A percentile compares a stretch with the other conserved stretches of the same genome.
Conservation (phyloP, 2,888 invertebrate species). For the Caenorhabditis macrosperma region DNA sequence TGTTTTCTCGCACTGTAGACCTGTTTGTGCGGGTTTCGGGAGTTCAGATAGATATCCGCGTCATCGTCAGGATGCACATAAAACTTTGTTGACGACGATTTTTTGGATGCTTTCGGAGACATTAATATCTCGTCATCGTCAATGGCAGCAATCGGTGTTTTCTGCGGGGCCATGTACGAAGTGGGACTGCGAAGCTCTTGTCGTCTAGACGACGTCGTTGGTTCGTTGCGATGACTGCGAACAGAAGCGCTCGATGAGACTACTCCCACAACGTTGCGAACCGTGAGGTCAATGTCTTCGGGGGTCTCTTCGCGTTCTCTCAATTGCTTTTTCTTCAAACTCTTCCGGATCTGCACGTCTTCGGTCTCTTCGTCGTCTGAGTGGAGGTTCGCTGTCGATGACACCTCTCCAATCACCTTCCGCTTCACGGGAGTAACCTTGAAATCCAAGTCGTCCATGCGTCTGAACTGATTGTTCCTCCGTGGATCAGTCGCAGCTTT, state of each 20-base stretch:
- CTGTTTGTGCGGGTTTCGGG: too few species aligned
- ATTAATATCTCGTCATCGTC: not conserved
- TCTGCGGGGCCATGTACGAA: not conserved
- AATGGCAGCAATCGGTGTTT: too few species aligned
- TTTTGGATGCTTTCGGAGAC: not conserved
- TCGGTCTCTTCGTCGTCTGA: not conserved
- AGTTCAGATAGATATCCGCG: not conserved
- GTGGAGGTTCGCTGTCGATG: not conserved
- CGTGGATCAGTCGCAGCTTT: not conserved
- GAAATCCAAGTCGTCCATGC: not conserved
- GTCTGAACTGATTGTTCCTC: not conserved
- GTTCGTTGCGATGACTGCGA: not conserved
- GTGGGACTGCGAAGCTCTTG: not conserved
- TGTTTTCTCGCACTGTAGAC: not conserved
- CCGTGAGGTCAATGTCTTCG: not conserved
- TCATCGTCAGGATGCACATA: not conserved
- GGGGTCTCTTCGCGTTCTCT: not conserved
- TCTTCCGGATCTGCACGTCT: not conserved
- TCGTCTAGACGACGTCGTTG: not conserved
- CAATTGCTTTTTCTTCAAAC: not conserved
- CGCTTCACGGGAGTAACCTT: not conserved
- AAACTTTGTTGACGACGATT: not conserved
- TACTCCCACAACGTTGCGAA: not conserved
- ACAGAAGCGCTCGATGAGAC: not conserved
- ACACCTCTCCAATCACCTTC: slow-evolving; percentile 5